These are phyloP conservation scores for Cyprinella venusta DNA, from an alignment of 2,797 vertebrate genomes.

Conservation along the genomic window DNA sequence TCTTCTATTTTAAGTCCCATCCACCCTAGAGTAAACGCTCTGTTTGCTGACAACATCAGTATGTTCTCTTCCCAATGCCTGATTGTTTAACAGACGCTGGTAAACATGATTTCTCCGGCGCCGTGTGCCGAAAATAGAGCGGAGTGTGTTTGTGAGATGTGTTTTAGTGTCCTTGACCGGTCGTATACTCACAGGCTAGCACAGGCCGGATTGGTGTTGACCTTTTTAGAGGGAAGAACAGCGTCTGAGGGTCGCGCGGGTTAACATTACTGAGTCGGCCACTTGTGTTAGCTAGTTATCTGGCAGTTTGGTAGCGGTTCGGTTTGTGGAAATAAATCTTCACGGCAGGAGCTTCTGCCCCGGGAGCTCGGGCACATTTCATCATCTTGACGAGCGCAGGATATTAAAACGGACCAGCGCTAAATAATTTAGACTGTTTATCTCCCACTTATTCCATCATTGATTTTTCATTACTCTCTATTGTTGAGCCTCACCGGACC, in stretches of 20 bases:
- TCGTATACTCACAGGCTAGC: conserved; percentile 32
- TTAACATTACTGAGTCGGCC: conserved; percentile 5
- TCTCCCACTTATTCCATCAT: conserved; percentile 34
- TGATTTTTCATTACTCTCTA: conserved; percentile 52
- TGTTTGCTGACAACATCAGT: conserved; percentile 2
- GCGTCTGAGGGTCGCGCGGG: neutral
- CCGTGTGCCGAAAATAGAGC: conserved; percentile 15
- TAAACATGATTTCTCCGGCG: conserved; percentile 4
- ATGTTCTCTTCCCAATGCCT: neutral
- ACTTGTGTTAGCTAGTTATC: neutral
- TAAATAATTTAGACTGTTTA: conserved; percentile 52
- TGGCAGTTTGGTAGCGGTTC: neutral
- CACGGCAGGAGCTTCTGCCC: neutral
- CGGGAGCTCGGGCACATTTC: neutral
- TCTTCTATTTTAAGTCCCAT: neutral
- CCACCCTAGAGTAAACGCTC: neutral
- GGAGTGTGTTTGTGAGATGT: conserved; percentile 36
- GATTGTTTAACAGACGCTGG: neutral
- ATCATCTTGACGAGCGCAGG: conserved; percentile 27
- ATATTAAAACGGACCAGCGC: conserved; percentile 33
- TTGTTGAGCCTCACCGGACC: conserved; percentile 16
- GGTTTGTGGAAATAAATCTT: conserved; percentile 15
- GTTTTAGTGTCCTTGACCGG: conserved; percentile 10
- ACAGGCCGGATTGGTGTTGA: conserved; percentile 33
- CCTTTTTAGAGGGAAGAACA: conserved; percentile 43